A percentile compares a stretch with the other conserved stretches of the same genome.
phyloP scores from a whole-genome alignment of 1,140 invertebrate genomes.

The Babylonia areolata region DNA sequence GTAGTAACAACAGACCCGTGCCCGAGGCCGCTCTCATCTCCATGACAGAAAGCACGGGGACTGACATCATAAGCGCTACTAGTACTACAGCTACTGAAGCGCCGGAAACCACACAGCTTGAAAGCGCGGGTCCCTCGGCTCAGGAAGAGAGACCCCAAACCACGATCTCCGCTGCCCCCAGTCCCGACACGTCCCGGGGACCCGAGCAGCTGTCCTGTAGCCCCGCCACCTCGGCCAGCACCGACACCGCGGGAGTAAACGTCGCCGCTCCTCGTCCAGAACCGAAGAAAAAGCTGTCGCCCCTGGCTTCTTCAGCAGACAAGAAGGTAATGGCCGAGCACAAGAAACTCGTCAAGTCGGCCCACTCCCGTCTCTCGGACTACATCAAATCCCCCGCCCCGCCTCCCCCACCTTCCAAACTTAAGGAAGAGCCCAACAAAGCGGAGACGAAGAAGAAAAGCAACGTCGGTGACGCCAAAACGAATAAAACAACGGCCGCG shows the following conservation, averaged over 20 bases:
- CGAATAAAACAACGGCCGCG: constrained; percentile 44
- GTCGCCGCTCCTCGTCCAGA: constrained; percentile 2
- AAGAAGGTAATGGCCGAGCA: constrained; percentile 56
- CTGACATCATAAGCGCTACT: not conserved
- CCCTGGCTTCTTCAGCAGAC: not conserved
- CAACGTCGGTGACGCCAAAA: constrained; percentile 42
- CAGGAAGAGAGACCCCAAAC: not conserved
- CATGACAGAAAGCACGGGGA: constrained; percentile 26
- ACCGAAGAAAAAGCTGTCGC: constrained; percentile 44
- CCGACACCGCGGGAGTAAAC: too few relatives aligned
- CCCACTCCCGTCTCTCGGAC: constrained; percentile 66
- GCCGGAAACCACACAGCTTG: not conserved
- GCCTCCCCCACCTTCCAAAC: constrained; percentile 55
- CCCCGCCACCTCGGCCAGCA: too few relatives aligned
- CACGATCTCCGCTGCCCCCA: not conserved
- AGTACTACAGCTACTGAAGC: not conserved
- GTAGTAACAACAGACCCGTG: not conserved
- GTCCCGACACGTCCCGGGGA: constrained; percentile 20
- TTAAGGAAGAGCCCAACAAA: constrained; percentile 59
- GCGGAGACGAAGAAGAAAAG: constrained; percentile 47
- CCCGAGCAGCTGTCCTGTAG: not conserved
- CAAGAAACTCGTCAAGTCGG: constrained; percentile 71
- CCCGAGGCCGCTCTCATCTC: not conserved
- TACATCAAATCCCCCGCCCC: constrained; percentile 66
- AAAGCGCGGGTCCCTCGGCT: not conserved